Conservation (phyloP, 2,797 vertebrate genomes). For the Oreochromis mossambicus region DNA sequence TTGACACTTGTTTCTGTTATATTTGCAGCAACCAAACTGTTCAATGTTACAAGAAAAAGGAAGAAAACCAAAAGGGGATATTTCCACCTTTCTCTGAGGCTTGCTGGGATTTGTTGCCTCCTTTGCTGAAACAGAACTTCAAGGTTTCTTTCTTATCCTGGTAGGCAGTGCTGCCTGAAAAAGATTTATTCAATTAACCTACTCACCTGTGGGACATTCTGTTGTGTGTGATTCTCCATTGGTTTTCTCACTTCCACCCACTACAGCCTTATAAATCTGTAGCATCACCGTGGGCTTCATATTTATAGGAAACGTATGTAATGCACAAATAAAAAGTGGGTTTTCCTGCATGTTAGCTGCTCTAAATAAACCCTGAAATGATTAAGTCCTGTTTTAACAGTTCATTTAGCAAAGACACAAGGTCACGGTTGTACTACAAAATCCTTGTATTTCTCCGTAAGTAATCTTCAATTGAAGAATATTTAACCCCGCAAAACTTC, state of each 20-base stretch:
- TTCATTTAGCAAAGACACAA: not conserved
- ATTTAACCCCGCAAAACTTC: not conserved
- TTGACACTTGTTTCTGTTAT: not conserved
- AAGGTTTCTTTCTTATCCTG: not conserved
- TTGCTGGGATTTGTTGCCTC: not conserved
- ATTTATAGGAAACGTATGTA: not conserved
- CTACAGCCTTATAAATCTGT: not conserved
- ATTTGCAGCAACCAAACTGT: not conserved
- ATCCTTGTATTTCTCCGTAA: slow-evolving; percentile 4
- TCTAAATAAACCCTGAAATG: not conserved
- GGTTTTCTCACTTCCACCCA: slow-evolving; percentile 7
- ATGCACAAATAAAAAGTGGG: not conserved
- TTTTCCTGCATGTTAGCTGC: not conserved
- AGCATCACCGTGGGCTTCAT: not conserved
- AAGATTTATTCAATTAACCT: slow-evolving; percentile 31
- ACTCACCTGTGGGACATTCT: not conserved
- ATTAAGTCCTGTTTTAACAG: not conserved
- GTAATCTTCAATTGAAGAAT: slow-evolving; percentile 5
- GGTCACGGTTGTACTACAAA: not conserved
- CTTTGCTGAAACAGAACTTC: not conserved
- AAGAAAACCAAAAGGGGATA: not conserved
- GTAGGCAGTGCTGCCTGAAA: not conserved
- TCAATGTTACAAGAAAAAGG: not conserved
- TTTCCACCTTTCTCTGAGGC: not conserved
- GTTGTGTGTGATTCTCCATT: slow-evolving; percentile 4